These are phyloP conservation scores for Microcebus murinus DNA, from an alignment of 2,113 vertebrate genomes.

Conservation along the genomic window DNA sequence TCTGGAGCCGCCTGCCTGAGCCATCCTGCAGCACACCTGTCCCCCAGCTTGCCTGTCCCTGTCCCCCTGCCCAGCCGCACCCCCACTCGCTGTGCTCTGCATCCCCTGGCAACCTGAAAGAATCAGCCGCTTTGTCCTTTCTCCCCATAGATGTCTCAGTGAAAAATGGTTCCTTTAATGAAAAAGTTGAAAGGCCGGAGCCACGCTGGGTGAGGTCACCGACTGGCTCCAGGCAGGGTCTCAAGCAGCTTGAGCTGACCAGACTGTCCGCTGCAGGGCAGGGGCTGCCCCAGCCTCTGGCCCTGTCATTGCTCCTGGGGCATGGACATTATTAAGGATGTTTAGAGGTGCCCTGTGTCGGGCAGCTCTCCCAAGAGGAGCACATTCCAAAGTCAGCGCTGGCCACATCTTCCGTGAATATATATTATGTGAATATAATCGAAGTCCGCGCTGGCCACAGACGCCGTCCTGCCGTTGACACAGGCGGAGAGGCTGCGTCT, in stretches of 20 bases:
- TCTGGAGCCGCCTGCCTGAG: background rate
- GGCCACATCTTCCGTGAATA: background rate
- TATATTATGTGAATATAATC: background rate
- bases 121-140: background rate
- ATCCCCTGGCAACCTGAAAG: background rate
- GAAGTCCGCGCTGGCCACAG: background rate
- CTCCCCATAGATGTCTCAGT: background rate
- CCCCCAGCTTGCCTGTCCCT: accelerated
- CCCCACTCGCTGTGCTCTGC: accelerated
- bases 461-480: too few relatives aligned
- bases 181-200: background rate
- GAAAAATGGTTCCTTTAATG: constrained; percentile 56
- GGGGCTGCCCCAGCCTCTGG: background rate
- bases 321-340: background rate
- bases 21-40: background rate
- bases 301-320: background rate
- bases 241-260: background rate
- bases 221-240: background rate
- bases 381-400: background rate
- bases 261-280: background rate
- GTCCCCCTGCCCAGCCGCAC: background rate
- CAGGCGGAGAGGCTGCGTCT: background rate
- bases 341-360: background rate
- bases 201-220: background rate
- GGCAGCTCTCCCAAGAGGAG: background rate